Evolutionary conservation across 2,797 vertebrate genomes (phyloP).

Genomic region (Miichthys miiuy): DNA sequence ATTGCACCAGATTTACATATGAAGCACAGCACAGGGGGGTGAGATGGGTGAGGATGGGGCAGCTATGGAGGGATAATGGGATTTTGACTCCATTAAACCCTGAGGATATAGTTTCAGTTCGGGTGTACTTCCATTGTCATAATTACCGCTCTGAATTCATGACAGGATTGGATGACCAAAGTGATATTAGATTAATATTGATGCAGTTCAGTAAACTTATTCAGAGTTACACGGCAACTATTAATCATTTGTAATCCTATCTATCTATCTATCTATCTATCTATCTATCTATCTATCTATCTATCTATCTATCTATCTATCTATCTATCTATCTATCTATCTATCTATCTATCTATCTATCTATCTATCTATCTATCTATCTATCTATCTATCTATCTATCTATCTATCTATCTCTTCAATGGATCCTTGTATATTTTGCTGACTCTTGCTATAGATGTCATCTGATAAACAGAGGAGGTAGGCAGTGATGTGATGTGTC

Average conservation of each 20-base stretch:
- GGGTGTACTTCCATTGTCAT: constrained; percentile 30
- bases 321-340: constrained; percentile 17
- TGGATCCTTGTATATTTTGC: not conserved
- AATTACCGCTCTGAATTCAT: constrained; percentile 54
- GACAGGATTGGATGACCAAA: constrained; percentile 27
- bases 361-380: constrained; percentile 27
- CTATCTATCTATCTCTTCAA: not conserved
- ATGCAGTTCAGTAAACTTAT: constrained; percentile 37
- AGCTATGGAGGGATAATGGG: constrained; percentile 45
- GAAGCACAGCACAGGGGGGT: constrained; percentile 17
- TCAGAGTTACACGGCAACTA: constrained; percentile 29
- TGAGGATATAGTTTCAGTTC: constrained; percentile 57
- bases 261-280: constrained; percentile 7
- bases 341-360: constrained; percentile 29
- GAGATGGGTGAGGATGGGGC: constrained; percentile 3
- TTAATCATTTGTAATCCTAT: constrained; percentile 29
- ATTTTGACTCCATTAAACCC: constrained; percentile 60
- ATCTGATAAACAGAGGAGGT: constrained; percentile 34
- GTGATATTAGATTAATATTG: constrained; percentile 40
- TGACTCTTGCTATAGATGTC: not conserved
- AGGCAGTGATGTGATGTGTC: constrained; percentile 63
- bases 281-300: constrained; percentile 8
- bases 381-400: constrained; percentile 28
- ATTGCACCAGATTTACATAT: constrained; percentile 56
- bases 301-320: constrained; percentile 6